phyloP scores from a whole-genome alignment of 2,888 invertebrate genomes.

The Notocelia uddmanniana region DNA sequence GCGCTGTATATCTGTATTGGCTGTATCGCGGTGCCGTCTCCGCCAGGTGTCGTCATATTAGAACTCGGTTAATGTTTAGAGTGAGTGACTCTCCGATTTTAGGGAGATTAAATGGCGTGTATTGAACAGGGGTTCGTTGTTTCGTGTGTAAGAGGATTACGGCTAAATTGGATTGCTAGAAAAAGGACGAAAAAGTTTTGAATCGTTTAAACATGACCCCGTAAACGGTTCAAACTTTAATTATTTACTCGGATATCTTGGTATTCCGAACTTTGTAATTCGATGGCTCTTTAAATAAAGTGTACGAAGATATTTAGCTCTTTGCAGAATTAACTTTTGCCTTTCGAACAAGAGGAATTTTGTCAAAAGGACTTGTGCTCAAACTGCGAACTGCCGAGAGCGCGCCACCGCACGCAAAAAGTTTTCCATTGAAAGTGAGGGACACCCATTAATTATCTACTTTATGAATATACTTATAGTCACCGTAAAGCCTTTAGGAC shows the following conservation, averaged over 20 bases:
- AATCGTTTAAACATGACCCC: conserved; percentile 28
- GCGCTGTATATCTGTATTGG: conserved; percentile 19
- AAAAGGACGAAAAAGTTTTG: conserved; percentile 25
- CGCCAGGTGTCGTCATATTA: conserved; percentile 49
- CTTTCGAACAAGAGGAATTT: conserved; percentile 25
- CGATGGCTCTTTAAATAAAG: conserved; percentile 28
- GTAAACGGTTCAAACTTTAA: conserved; percentile 28
- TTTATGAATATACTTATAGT: conserved; percentile 1
- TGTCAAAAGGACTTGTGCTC: conserved; percentile 35
- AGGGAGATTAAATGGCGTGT: conserved; percentile 48
- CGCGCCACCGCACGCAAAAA: conserved; percentile 26
- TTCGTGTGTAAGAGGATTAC: conserved; percentile 45
- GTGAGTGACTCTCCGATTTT: conserved; percentile 47
- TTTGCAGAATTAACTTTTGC: conserved; percentile 37
- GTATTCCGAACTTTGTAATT: conserved; percentile 24
- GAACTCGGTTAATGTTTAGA: conserved; percentile 44
- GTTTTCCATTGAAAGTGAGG: conserved; percentile 23
- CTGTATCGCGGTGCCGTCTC: conserved; percentile 47
- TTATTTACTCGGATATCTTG: conserved; percentile 25
- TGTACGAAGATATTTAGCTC: conserved; percentile 34
- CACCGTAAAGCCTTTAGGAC: not conserved
- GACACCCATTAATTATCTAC: conserved; percentile 20
- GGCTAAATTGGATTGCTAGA: conserved; percentile 37
- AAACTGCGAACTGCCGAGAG: conserved; percentile 14
- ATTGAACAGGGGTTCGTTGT: conserved; percentile 38